Percentiles rank a stretch among this genome's conserved stretches.
phyloP scores from a whole-genome alignment of 2,797 vertebrate genomes.

The Setipinna tenuifilis region DNA sequence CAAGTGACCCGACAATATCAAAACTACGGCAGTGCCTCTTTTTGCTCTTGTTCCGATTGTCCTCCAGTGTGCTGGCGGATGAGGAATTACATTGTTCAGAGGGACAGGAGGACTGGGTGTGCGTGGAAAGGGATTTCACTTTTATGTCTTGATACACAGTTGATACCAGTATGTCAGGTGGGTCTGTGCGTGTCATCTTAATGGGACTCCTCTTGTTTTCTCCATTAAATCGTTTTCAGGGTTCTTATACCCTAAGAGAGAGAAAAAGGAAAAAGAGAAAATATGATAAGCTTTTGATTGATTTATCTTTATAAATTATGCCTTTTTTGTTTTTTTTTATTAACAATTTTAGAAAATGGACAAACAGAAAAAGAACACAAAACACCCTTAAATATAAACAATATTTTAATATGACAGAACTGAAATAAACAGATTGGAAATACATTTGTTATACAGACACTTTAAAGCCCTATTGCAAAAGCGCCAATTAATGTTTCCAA shows the following conservation, averaged over 20 bases:
- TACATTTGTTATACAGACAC: neutral
- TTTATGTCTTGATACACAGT: conserved; percentile 92
- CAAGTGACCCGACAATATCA: conserved; percentile 83
- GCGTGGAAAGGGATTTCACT: conserved; percentile 79
- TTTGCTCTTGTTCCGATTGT: conserved; percentile 78
- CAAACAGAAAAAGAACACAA: no score
- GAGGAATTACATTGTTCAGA: conserved; percentile 84
- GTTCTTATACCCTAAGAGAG: conserved; percentile 67
- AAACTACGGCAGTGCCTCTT: conserved; percentile 91
- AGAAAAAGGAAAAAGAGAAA: conserved; percentile 46
- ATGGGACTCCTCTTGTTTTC: conserved; percentile 78
- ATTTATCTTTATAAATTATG: neutral
- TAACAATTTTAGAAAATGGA: no score
- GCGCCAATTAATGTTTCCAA: neutral
- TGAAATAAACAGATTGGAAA: no score
- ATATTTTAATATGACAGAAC: no score
- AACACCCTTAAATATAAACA: no score
- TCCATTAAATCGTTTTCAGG: conserved; percentile 84
- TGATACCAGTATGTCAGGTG: conserved; percentile 93
- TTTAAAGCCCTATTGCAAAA: neutral
- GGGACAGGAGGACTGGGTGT: conserved; percentile 74
- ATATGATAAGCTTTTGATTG: conserved; percentile 43
- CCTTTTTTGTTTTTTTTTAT: no score
- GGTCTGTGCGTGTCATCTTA: conserved; percentile 99
- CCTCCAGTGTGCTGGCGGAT: conserved; percentile 78